Percentiles rank a stretch among this genome's conserved stretches.
phyloP scores from a whole-genome alignment of 1,140 invertebrate genomes.

The Lepidurus packardi region DNA sequence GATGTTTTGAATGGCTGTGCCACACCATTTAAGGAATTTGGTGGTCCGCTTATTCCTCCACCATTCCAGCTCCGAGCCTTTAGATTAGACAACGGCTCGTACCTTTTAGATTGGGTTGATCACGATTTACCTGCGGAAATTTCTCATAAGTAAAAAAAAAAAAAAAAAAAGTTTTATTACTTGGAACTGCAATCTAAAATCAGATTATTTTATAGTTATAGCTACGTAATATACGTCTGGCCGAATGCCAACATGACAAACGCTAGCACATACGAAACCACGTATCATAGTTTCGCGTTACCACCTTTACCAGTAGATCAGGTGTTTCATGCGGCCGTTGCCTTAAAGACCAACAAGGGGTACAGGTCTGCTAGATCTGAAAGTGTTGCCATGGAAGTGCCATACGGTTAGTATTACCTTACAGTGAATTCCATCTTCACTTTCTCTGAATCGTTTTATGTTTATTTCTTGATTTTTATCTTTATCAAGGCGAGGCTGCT shows the following conservation, averaged over 20 bases:
- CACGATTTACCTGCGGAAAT: constrained; percentile 37
- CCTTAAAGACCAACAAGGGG: constrained; percentile 55
- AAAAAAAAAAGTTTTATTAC: not conserved
- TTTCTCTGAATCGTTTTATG: too few species aligned
- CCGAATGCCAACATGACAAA: constrained; percentile 45
- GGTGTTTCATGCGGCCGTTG: constrained; percentile 54
- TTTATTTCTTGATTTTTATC: too few species aligned
- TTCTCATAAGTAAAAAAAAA: not conserved
- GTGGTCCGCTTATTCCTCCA: constrained; percentile 54
- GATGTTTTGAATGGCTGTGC: not conserved
- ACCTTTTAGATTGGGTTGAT: constrained; percentile 58
- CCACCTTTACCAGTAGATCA: not conserved
- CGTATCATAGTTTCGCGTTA: not conserved
- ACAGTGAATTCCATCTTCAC: not conserved
- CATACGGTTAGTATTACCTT: constrained; percentile 43
- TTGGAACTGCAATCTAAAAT: constrained; percentile 30
- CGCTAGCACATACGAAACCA: not conserved
- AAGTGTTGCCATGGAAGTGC: constrained; percentile 47
- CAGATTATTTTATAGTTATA: constrained; percentile 46
- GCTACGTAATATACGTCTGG: constrained; percentile 60
- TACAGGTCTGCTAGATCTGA: constrained; percentile 60
- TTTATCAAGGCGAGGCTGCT: constrained; percentile 27
- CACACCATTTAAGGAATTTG: constrained; percentile 41
- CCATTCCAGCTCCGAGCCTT: constrained; percentile 58
- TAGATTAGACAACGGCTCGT: constrained; percentile 51